Base-by-base conservation (phyloP, 2,113 vertebrate genomes). In the Pterocles burchelli region DNA sequence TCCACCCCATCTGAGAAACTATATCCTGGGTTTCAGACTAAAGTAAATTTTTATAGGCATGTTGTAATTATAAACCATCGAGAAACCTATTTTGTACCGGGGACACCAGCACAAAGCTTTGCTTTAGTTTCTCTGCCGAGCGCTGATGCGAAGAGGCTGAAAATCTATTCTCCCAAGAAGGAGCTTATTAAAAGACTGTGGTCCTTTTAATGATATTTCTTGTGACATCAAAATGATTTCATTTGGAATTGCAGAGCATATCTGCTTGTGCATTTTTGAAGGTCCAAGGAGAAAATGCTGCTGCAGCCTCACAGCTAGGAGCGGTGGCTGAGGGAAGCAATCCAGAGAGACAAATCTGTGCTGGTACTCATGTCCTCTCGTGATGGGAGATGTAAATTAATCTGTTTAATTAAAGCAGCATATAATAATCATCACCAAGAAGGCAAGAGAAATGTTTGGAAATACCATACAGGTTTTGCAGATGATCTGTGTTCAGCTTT, bases 1-100 rank as follows among this genome's bases (percentile, higher is more conserved):
- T 97, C 83, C 76, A 96, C 86, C 49, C 18, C 1, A 6, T 85
- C 86, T 79, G 73, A 96, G 84, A 81, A 92, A 55, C 83, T 76
- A 81, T 89, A 89, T 93, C 80, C 88, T 62, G 83, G 51, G 54
- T 85, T 95, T 93, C 83, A 95, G 77, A 90, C 70, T 88, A 66
- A 90, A 94, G 90, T 92, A 96, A 96, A 87, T 90, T 96, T 96
- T 96, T 94, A 93, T 85, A 63, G 90, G 83, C 83, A 73, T 16
- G 58, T 92, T 61, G 62, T 96, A 96, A 97, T 97, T 97, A 96
- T 91, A 96, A 96, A 90, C 90, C 76, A 73, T 93, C 21, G 67
- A 93, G 95, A 78, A 95, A 51, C 26, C 1, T 66, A 89, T 93
- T 94, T 90, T 91, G 80, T 91, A 89, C 28, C 24, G 1, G 88